Evolutionary conservation across 1,140 invertebrate species (phyloP), one percentile per base, ranked within the genome.

Genomic region (Psix sp.): DNA sequence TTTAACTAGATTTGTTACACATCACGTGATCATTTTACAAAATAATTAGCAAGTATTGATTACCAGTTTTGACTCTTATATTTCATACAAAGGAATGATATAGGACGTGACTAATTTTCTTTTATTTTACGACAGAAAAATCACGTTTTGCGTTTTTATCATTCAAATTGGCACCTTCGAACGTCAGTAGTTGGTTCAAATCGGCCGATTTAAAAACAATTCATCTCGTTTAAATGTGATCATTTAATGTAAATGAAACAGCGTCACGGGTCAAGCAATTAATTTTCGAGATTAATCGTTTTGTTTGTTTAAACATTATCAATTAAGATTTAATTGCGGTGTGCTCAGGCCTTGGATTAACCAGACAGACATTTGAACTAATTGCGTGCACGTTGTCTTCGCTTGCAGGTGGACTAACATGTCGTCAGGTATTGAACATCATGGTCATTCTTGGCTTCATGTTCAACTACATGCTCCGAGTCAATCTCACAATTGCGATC

Each of bases 401-500:
- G 42, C 33, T 91, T 89, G 15, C 89, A 94, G 93, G 90, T 81
- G 84, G 88, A 43, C 82, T 95, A 81, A 90, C 91, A 87, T 94
- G 93, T 85, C 91, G 92, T 16, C 92, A 93, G 88, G 90, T 95
- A 21, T 84, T 96, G 38, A 94, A 94, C 86, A 89, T 94, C 24
- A 94, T 96, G 92, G 93, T 94, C 26, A 93, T 95, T 51, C 84
- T 94, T 21, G 94, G 94, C 48, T 95, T 95, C 84, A 94, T 95
- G 92, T 88, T 94, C 85, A 95, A 95, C 81, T 96, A 96, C 88
- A 94, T 95, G 84, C 85, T 96, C 9, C 89, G 95, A 21, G 94
- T 96, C 2, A 96, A 96, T 86, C 88, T 96, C 10, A 96, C 94
- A 51, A 94, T 96, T 35, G 94, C 94, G 54, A 95, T 97, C 43